Evolutionary conservation across 1,140 invertebrate genomes (phyloP).

Genomic region (Sitophilus oryzae): DNA sequence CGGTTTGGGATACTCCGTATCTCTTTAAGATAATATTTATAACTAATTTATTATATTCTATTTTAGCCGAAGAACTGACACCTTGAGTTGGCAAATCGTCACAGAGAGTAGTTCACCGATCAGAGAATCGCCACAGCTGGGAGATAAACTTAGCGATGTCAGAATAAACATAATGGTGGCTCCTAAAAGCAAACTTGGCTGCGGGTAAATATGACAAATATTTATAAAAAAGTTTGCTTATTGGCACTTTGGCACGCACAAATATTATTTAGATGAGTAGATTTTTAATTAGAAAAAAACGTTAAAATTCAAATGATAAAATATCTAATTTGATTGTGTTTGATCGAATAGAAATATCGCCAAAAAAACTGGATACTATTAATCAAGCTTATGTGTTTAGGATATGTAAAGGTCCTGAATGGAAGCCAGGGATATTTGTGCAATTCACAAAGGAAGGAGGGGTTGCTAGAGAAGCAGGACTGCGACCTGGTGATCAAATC

Average conservation of each 20-base stretch:
- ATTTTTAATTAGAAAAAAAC: no score
- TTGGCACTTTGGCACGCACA: no score
- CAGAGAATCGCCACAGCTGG: conserved; percentile 39
- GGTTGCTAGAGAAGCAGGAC: conserved; percentile 76
- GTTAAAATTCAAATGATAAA: no score
- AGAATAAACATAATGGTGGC: conserved; percentile 59
- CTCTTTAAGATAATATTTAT: background rate
- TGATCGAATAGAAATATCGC: no score
- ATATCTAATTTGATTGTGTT: no score
- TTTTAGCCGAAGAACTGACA: conserved; percentile 59
- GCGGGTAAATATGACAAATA: conserved; percentile 49
- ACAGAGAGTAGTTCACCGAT: conserved; percentile 44
- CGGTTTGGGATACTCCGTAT: no score
- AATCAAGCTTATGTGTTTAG: conserved; percentile 40
- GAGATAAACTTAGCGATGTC: conserved; percentile 47
- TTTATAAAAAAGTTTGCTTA: background rate
- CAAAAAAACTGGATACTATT: no score
- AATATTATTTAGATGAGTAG: no score
- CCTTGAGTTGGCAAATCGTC: conserved; percentile 73
- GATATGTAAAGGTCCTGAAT: conserved; percentile 77
- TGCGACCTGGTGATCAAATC: conserved; percentile 89
- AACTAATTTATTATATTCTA: background rate
- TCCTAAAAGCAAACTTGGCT: conserved; percentile 60
- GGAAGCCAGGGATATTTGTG: conserved; percentile 81
- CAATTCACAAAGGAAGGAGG: conserved; percentile 88